Conservation (phyloP, 64 coral and sea anemone genomes). For the Stichodactyla helianthus region DNA sequence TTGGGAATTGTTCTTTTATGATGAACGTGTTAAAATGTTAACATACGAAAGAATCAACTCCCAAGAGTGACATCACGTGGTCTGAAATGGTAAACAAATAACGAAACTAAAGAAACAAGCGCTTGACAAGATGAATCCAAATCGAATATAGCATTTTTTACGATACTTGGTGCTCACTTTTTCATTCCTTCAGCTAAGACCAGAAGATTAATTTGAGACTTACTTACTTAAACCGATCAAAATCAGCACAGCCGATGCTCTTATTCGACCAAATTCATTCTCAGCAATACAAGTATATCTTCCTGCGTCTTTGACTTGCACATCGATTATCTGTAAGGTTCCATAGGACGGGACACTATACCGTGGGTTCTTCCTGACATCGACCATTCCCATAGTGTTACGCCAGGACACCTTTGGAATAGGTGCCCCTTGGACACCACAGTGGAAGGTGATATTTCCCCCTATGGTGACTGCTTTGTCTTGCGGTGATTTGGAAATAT, state of each 20-base stretch:
- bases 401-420: constrained; percentile 58
- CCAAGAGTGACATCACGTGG: too few relatives aligned
- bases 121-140: too few relatives aligned
- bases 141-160: too few relatives aligned
- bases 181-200: too few relatives aligned
- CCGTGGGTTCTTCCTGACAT: constrained; percentile 38
- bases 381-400: constrained; percentile 46
- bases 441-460: constrained; percentile 63
- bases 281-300: constrained; percentile 64
- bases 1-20: too few relatives aligned
- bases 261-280: constrained; percentile 58
- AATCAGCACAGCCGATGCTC: constrained; percentile 50
- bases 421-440: constrained; percentile 56
- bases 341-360: constrained; percentile 43
- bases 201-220: background rate
- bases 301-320: constrained; percentile 64
- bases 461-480: constrained; percentile 60
- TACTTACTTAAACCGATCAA: constrained; percentile 70
- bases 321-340: constrained; percentile 40
- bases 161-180: too few relatives aligned
- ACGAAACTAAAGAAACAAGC: too few relatives aligned
- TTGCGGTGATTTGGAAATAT: constrained; percentile 25
- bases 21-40: too few relatives aligned
- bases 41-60: too few relatives aligned
- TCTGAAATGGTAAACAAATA: too few relatives aligned